Evolutionary conservation across 2,797 vertebrate species (phyloP).

Genomic region (Ataeniobius toweri): DNA sequence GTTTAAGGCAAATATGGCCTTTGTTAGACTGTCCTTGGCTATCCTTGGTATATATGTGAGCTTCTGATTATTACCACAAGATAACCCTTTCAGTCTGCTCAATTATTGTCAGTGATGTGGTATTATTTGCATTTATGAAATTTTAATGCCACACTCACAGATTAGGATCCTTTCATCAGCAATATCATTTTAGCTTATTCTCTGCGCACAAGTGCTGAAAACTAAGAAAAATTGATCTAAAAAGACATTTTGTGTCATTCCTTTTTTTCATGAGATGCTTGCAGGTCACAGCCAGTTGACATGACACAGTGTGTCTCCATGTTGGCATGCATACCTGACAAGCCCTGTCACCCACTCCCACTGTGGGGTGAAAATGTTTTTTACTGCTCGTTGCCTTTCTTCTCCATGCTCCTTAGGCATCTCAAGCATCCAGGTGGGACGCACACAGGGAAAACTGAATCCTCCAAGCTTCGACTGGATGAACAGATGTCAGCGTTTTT

Average conservation of each 20-base stretch:
- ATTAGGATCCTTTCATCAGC: not conserved
- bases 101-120: not conserved
- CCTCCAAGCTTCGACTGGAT: conserved; percentile 19
- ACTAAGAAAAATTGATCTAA: not conserved
- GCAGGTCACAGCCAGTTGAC: conserved; percentile 17
- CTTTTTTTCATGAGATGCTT: not conserved
- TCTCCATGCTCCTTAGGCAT: conserved; percentile 55
- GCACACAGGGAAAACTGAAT: conserved; percentile 48
- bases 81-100: not conserved
- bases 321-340: conserved; percentile 39
- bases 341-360: conserved; percentile 64
- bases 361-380: conserved; percentile 71
- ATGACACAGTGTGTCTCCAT: conserved; percentile 7
- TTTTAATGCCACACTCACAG: not conserved
- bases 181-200: not conserved
- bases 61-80: too few species aligned
- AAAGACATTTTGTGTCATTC: not conserved
- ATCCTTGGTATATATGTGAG: not conserved
- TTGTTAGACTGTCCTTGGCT: not conserved
- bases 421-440: conserved; percentile 64
- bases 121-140: not conserved
- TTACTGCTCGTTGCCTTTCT: conserved; percentile 61
- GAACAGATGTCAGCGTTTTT: conserved; percentile 4
- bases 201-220: not conserved
- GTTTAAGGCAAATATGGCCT: not conserved